These are phyloP conservation scores for Phymatocera aterrima DNA, from an alignment of 2,888 invertebrate species.

Conservation along the genomic window DNA sequence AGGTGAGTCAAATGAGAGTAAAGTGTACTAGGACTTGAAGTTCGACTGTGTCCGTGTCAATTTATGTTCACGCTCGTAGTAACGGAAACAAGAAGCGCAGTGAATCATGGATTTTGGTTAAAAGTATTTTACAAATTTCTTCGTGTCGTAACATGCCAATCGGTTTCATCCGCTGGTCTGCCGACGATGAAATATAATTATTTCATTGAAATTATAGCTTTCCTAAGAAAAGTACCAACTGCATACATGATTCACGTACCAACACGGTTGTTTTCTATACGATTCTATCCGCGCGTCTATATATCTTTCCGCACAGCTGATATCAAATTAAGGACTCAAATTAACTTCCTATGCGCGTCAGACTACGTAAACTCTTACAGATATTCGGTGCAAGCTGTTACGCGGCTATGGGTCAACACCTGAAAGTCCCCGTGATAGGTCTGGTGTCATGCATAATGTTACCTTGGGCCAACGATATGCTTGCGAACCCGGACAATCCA, in stretches of 20 bases:
- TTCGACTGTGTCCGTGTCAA: background rate
- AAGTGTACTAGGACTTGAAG: background rate
- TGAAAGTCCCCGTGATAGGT: slow-evolving; percentile 57
- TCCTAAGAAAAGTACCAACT: too few species aligned
- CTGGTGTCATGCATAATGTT: slow-evolving; percentile 48
- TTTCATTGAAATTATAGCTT: background rate
- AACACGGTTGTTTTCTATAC: background rate
- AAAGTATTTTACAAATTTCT: too few species aligned
- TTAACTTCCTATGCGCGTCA: background rate
- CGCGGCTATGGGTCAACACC: slow-evolving; percentile 57
- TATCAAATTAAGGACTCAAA: background rate
- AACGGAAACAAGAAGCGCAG: background rate
- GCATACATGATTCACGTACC: too few species aligned
- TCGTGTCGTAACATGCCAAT: background rate
- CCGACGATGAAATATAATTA: background rate
- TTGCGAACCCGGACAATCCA: slow-evolving; percentile 56
- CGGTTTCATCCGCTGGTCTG: background rate
- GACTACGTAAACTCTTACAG: slow-evolving; percentile 47
- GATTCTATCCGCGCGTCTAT: too few species aligned
- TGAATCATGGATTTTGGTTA: too few species aligned
- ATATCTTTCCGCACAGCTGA: too few species aligned
- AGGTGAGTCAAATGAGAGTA: slow-evolving; percentile 41
- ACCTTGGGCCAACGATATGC: slow-evolving; percentile 52
- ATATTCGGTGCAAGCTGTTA: slow-evolving; percentile 58
- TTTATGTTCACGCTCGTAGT: background rate